A percentile compares a stretch with the other conserved stretches of the same genome.
phyloP scores from a whole-genome alignment of 2,888 invertebrate genomes.

The Craniophora ligustri region DNA sequence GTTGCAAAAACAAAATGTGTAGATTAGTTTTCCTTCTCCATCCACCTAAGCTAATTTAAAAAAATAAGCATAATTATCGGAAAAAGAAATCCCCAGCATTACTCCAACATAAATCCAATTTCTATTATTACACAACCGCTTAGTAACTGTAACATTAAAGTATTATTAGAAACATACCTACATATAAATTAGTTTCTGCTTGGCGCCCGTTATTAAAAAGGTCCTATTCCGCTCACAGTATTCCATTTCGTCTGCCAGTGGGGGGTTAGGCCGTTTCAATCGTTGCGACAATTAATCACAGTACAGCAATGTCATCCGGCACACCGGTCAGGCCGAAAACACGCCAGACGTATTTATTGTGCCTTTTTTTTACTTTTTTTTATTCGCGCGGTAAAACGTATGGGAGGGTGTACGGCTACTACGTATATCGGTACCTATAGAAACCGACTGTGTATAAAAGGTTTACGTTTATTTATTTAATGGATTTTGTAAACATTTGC shows the following conservation, averaged over 20 bases:
- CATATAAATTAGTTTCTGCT: constrained; percentile 79
- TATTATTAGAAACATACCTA: constrained; percentile 57
- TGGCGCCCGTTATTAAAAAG: constrained; percentile 81
- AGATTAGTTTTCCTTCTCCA: too few relatives aligned
- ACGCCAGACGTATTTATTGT: constrained; percentile 73
- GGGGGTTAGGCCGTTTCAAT: constrained; percentile 84
- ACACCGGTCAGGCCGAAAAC: constrained; percentile 74
- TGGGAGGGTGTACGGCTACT: constrained; percentile 39
- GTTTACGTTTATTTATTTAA: too few relatives aligned
- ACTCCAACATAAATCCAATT: constrained; percentile 30
- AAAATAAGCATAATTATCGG: neutral
- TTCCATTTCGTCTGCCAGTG: constrained; percentile 87
- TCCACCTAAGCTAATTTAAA: too few relatives aligned
- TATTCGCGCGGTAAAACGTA: constrained; percentile 43
- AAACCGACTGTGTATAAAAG: neutral
- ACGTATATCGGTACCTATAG: neutral
- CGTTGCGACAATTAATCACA: constrained; percentile 87
- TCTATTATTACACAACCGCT: constrained; percentile 40
- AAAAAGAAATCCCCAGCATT: constrained; percentile 25
- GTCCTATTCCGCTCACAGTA: constrained; percentile 79
- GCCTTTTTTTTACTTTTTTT: constrained; percentile 59
- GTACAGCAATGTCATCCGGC: constrained; percentile 86
- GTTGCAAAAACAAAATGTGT: too few relatives aligned
- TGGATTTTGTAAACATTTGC: too few relatives aligned
- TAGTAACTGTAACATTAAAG: constrained; percentile 59